Conservation (phyloP, 2,113 vertebrate species). For the Zosterops lateralis region DNA sequence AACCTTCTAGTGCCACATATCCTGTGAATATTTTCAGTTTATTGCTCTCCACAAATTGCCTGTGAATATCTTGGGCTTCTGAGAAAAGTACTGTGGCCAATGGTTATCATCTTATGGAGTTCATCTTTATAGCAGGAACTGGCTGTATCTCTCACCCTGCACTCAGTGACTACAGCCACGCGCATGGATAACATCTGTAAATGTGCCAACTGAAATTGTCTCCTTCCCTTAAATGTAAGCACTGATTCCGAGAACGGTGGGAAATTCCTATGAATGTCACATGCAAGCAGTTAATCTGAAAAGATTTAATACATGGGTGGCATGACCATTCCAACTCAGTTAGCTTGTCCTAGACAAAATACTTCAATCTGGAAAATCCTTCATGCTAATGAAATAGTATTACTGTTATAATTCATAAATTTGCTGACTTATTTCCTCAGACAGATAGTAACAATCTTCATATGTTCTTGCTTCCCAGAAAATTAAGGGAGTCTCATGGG, state of each 20-base stretch:
- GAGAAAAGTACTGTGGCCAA: background rate
- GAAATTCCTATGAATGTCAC: background rate
- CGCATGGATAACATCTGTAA: background rate
- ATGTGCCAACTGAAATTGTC: background rate
- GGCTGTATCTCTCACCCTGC: background rate
- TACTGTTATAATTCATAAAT: background rate
- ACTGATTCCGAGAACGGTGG: background rate
- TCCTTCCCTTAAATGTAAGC: background rate
- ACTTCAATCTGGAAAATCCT: background rate
- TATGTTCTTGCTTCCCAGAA: background rate
- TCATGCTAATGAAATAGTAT: background rate
- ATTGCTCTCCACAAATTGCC: background rate
- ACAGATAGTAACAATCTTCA: background rate
- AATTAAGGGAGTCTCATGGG: background rate
- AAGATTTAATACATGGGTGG: background rate
- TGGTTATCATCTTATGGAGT: background rate
- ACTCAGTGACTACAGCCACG: background rate
- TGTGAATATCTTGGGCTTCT: background rate
- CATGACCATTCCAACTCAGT: background rate
- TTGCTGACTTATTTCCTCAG: background rate
- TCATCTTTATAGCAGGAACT: background rate
- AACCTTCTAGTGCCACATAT: background rate
- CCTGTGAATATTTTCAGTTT: background rate
- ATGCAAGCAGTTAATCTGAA: background rate
- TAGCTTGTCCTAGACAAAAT: background rate